phyloP scores from a whole-genome alignment of 1,140 invertebrate genomes.

The Saccostrea echinata region DNA sequence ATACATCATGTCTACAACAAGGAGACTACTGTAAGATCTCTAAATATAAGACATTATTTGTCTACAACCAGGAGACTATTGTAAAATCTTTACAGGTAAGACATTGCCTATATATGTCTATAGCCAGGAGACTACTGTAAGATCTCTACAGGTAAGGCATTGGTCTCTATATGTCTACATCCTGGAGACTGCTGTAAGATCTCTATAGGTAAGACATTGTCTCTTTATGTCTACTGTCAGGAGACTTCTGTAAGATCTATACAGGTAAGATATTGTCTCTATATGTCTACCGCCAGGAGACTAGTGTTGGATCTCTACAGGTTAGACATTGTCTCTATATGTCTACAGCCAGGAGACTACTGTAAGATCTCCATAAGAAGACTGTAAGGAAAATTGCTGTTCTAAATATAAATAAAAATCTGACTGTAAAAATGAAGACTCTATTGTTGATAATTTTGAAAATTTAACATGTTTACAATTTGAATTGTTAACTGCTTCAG shows the following conservation, averaged over 20 bases:
- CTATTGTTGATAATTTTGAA: too few species aligned
- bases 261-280: too few species aligned
- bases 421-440: too few species aligned
- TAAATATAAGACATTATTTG: not conserved
- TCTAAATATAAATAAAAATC: too few species aligned
- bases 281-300: conserved; percentile 64
- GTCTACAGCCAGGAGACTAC: too few species aligned
- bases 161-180: not conserved
- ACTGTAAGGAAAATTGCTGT: too few species aligned
- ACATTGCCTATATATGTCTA: too few species aligned
- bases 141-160: conserved; percentile 45
- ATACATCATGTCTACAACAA: conserved; percentile 49
- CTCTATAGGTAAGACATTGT: conserved; percentile 23
- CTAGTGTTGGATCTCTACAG: conserved; percentile 73
- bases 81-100: too few species aligned
- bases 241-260: too few species aligned
- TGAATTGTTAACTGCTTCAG: conserved; percentile 48
- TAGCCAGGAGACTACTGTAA: conserved; percentile 76
- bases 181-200: conserved; percentile 77
- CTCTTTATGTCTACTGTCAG: too few species aligned
- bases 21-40: conserved; percentile 76
- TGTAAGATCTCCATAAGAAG: too few species aligned
- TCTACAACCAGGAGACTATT: too few species aligned
- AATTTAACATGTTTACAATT: not conserved
- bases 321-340: not conserved